Evolutionary conservation across 2,888 invertebrate species (phyloP).

Genomic region (Trissonchulus sp.): DNA sequence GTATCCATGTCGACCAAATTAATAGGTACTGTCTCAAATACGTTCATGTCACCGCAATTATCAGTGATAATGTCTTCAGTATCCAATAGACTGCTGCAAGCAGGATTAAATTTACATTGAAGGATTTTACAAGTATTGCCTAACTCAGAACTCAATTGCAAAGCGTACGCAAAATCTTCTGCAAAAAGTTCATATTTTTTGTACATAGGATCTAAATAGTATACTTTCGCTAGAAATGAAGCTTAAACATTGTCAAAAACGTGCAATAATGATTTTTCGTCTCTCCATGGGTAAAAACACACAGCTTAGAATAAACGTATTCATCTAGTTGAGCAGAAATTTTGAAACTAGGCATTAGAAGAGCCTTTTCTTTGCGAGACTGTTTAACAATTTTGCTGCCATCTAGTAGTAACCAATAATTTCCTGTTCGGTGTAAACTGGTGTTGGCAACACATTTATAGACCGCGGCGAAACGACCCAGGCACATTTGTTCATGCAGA

Average conservation of each 20-base stretch:
- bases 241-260: not conserved
- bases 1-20: too few relatives aligned
- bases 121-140: too few relatives aligned
- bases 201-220: not conserved
- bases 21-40: too few relatives aligned
- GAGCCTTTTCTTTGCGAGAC: not conserved
- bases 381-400: not conserved
- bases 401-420: not conserved
- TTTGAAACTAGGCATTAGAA: constrained; percentile 3
- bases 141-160: not conserved
- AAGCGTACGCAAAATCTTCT: constrained; percentile 1
- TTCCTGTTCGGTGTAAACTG: not conserved
- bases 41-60: too few relatives aligned
- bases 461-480: not conserved
- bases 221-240: not conserved
- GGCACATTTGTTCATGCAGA: not conserved
- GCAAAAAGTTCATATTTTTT: not conserved
- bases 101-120: too few relatives aligned
- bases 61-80: too few relatives aligned
- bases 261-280: not conserved
- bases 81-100: too few relatives aligned
- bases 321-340: not conserved
- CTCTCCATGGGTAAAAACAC: constrained; percentile 3
- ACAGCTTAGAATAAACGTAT: not conserved
- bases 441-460: not conserved